Base-by-base conservation (phyloP, 2,113 vertebrate genomes). In the Isichthys henryi region DNA sequence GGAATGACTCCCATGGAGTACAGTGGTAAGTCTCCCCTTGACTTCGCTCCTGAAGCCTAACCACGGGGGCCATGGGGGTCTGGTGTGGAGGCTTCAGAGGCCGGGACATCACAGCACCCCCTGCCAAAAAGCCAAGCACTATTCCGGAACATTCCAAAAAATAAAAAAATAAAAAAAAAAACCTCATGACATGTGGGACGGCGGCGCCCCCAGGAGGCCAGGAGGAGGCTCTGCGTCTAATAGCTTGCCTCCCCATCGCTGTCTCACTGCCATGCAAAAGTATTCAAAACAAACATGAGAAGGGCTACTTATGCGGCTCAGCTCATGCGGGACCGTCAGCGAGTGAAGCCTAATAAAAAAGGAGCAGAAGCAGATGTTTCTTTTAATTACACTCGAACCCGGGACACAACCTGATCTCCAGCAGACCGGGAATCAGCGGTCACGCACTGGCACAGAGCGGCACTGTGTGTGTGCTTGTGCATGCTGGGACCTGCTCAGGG, bases 321-420 rank as follows among this genome's bases (percentile, higher is more conserved):
- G 15, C 27, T 27, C 50, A 39, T 15, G 48, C 5, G 48, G 3
- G 49, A 39, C 48, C 56, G 23, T 87, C 85, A 27, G 31, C 17
- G 31, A 87, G 21, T 19, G 50, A 87, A 87, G 11, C 0, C 49
- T 87, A 87, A 87, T 87, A 53, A 8, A 23, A 23, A 23, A 56
- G n/a, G 23, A 56, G 31, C 85, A 87, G 50, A 87, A 35, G 50
- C 85, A 87, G 85, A 87, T 56, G 85, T 56, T 87, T 50, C 50
- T 27, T 50, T 86, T 86, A 50, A 86, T 50, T 48, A 84, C 82
- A 84, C 45, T 84, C 82, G 39, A 86, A n/a, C 43, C 23, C 48
- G 23, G 8, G 23, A 50, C 83, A 49, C 45, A 86, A 46, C 83
- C 83, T 45, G 45, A 46, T 86, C 43, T 27, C 45, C 45, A 46